Percentiles rank a stretch among this genome's conserved stretches.
Conservation (phyloP, 2,888 invertebrate species). For the Entomobrya multifasciata region DNA sequence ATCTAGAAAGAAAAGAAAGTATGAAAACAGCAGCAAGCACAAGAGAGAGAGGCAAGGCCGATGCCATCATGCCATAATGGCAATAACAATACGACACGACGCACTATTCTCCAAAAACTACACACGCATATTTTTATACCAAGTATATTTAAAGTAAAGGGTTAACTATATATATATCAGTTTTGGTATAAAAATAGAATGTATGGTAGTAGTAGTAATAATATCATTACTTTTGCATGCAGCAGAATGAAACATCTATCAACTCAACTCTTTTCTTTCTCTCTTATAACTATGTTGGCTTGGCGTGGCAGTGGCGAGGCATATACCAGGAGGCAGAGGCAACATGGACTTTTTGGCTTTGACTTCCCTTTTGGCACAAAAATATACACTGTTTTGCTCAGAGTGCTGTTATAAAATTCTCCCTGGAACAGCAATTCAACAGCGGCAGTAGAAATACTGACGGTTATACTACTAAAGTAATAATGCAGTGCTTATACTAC, state of each 20-base stretch:
- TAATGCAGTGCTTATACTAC: conserved; percentile 47
- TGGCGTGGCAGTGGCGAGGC: too few species aligned
- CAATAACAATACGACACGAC: conserved; percentile 41
- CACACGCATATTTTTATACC: conserved; percentile 46
- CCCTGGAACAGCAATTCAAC: conserved; percentile 38
- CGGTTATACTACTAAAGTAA: too few species aligned
- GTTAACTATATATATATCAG: neutral
- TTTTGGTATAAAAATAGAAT: neutral
- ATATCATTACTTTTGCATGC: conserved; percentile 61
- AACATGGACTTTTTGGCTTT: conserved; percentile 53
- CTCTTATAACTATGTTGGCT: too few species aligned
- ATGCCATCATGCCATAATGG: conserved; percentile 25
- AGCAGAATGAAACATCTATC: too few species aligned
- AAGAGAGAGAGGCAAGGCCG: conserved; percentile 59
- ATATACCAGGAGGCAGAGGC: too few species aligned
- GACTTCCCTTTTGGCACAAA: conserved; percentile 65
- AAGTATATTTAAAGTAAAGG: conserved; percentile 5
- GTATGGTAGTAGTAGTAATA: conserved; percentile 52
- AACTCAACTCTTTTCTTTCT: too few species aligned
- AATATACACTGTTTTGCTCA: conserved; percentile 20
- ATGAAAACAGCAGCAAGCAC: too few species aligned
- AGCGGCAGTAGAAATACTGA: neutral
- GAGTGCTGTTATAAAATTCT: neutral
- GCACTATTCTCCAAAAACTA: conserved; percentile 52
- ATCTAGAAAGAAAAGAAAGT: conserved; percentile 30